Conservation (phyloP, 2,888 invertebrate genomes). For the Plebejus anna region DNA sequence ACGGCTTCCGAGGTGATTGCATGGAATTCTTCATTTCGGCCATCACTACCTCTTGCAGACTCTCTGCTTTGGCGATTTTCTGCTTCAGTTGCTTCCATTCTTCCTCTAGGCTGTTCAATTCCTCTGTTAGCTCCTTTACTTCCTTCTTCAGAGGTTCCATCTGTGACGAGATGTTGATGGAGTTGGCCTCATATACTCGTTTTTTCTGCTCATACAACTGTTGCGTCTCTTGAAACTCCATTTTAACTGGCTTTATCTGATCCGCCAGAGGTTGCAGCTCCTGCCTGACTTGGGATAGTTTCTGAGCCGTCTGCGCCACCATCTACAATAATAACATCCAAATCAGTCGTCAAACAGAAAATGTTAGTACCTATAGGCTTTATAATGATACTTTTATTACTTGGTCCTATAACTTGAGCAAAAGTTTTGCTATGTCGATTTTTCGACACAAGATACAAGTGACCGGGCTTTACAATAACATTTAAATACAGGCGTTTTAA, state of each 20-base stretch:
- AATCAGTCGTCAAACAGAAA: too few species aligned
- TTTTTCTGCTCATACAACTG: slow-evolving; percentile 85
- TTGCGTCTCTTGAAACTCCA: slow-evolving; percentile 82
- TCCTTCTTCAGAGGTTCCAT: slow-evolving; percentile 78
- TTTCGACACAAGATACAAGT: too few species aligned
- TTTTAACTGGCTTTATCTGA: slow-evolving; percentile 82
- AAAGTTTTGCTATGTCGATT: too few species aligned
- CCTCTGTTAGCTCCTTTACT: slow-evolving; percentile 75
- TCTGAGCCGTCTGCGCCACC: slow-evolving; percentile 82
- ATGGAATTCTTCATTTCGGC: slow-evolving; percentile 74
- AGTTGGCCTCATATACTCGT: slow-evolving; percentile 82
- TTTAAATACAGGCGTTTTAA: too few species aligned
- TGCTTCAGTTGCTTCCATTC: slow-evolving; percentile 77
- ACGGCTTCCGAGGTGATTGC: slow-evolving; percentile 72
- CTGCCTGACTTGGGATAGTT: slow-evolving; percentile 68
- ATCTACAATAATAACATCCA: slow-evolving; percentile 56
- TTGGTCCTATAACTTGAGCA: too few species aligned
- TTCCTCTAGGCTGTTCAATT: slow-evolving; percentile 72
- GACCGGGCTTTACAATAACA: too few species aligned
- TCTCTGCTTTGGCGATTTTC: slow-evolving; percentile 77
- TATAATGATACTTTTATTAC: too few species aligned
- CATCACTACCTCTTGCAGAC: slow-evolving; percentile 75
- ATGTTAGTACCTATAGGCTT: too few species aligned
- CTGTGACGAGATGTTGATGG: slow-evolving; percentile 76
- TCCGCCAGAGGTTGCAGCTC: slow-evolving; percentile 72